These are phyloP conservation scores for Elysia crispata DNA, from an alignment of 2,888 invertebrate species.

Conservation along the genomic window DNA sequence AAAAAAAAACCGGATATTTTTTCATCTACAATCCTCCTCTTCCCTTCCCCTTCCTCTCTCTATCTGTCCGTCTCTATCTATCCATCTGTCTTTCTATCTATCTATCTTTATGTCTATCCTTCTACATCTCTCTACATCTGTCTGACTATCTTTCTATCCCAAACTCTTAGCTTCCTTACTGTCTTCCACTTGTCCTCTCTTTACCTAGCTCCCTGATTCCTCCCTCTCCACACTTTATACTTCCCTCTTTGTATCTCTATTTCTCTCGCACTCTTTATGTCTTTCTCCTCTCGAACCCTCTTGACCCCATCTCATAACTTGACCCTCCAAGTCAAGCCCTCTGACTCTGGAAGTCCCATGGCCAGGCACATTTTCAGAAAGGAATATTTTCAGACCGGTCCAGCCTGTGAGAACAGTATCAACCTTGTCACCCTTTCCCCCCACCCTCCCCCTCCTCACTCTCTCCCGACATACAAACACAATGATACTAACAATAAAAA, in stretches of 20 bases:
- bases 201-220: too few species aligned
- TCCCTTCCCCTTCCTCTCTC: too few species aligned
- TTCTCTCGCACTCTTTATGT: background rate
- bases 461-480: background rate
- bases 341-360: background rate
- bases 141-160: background rate
- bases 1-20: too few species aligned
- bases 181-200: too few species aligned
- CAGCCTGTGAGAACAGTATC: too few species aligned
- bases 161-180: constrained; percentile 3
- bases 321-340: background rate
- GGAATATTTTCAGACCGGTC: background rate
- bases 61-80: too few species aligned
- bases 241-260: constrained; percentile 24
- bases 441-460: background rate
- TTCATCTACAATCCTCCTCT: too few species aligned
- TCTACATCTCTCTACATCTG: background rate
- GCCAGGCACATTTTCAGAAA: background rate
- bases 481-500: too few species aligned
- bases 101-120: background rate
- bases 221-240: constrained; percentile 9
- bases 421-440: background rate
- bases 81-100: background rate
- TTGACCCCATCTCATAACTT: background rate
- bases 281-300: constrained; percentile 19